Base-by-base conservation (phyloP, 2,113 vertebrate genomes). In the Eretmochelys imbricata region DNA sequence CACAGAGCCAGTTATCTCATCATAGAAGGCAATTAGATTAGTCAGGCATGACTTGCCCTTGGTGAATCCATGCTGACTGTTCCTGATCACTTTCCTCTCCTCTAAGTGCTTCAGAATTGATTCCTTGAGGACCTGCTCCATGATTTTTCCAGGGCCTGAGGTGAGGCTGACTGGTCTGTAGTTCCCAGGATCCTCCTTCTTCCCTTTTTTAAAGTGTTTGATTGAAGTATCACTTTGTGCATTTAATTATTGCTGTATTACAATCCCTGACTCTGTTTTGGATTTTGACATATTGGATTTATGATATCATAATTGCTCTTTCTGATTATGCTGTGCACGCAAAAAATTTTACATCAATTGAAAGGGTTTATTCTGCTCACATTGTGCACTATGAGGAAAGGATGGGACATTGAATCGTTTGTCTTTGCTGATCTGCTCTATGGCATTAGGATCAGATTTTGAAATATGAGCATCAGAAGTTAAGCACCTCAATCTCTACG, bases 291-390 rank as follows among this genome's bases (percentile, higher is more conserved):
- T n/a, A 17, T 13, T 1, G 1, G 27, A 24, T 50, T 46, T 59
- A 12, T 0, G 72, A 50, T 81, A n/a, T 50, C 54, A 3, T 13
- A 20, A 1, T 35, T 57, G 38, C 31, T 55, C 84, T 62, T 35
- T 35, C 17, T 0, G 13, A 54, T 3, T 13, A 12, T 1, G 42
- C 50, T 0, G 2, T 31, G 8, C 1, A 27, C 4, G 13, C 2
- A 3, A 27, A 54, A n/a, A 69, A 69, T 24, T 87, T 48, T 76
- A 79, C 48, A 48, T 1, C 29, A 22, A 42, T 29, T 49, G 69
- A 75, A n/a, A 79, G 88, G 86, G 48, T 49, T 25, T n/a, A 69
- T 35, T 69, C 16, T 35, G 35, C 35, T n/a, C 35, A 29, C 1
- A 6, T 38, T 38, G 35, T 0, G 13, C 57, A 8, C 80, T 80